phyloP scores from a whole-genome alignment of 2,888 invertebrate genomes.

The Mactromeris polynyma region DNA sequence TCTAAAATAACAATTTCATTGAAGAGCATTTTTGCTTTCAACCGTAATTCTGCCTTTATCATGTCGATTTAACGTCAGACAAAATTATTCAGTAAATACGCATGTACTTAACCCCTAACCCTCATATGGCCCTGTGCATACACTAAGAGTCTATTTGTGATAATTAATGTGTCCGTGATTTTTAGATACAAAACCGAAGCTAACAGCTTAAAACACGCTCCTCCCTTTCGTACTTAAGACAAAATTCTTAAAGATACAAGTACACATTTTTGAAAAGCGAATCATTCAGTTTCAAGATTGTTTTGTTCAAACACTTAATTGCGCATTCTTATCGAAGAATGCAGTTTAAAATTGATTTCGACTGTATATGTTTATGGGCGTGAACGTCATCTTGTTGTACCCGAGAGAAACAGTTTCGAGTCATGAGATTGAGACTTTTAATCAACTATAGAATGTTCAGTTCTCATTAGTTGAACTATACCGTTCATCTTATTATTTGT shows the following conservation, averaged over 20 bases:
- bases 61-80: constrained; percentile 19
- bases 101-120: constrained; percentile 36
- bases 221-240: not conserved
- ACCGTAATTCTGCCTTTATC: not conserved
- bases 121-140: not conserved
- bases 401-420: not conserved
- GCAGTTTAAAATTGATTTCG: not conserved
- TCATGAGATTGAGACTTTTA: too few species aligned
- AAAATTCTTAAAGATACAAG: not conserved
- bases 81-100: constrained; percentile 29
- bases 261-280: constrained; percentile 12
- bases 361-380: not conserved
- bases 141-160: constrained; percentile 25
- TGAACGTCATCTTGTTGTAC: not conserved
- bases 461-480: not conserved
- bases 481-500: not conserved
- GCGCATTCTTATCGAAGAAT: constrained; percentile 7
- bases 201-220: not conserved
- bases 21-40: not conserved
- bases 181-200: constrained; percentile 1
- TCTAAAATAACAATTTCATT: constrained; percentile 3
- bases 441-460: too few species aligned
- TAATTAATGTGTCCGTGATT: constrained; percentile 28
- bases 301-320: not conserved
- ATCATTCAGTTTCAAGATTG: not conserved